Conservation (phyloP, 2,888 invertebrate species). For the Phoronis australis region DNA sequence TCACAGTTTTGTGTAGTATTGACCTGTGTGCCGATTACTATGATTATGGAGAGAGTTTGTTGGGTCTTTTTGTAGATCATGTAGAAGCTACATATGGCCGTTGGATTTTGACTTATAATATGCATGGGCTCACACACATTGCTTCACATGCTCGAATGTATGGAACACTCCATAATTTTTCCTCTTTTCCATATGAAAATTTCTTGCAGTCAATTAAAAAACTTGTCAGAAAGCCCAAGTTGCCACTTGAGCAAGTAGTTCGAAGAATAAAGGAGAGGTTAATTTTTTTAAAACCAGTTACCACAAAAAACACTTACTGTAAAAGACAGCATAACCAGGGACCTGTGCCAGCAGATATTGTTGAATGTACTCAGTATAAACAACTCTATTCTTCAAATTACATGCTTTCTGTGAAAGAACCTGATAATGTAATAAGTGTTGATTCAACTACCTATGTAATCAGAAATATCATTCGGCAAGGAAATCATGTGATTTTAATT, state of each 20-base stretch:
- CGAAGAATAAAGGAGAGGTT: background rate
- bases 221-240: background rate
- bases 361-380: background rate
- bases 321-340: background rate
- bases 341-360: background rate
- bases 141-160: background rate
- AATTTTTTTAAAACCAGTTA: background rate
- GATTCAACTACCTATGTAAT: background rate
- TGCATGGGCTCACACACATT: background rate
- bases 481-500: background rate
- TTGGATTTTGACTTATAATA: conserved; percentile 7
- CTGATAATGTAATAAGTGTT: background rate
- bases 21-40: conserved; percentile 2
- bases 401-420: background rate
- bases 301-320: background rate
- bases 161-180: background rate
- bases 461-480: background rate
- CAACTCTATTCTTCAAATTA: background rate
- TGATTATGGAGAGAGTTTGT: conserved; percentile 13
- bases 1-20: conserved; percentile 17
- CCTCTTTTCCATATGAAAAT: background rate
- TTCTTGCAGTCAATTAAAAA: background rate
- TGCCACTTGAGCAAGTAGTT: background rate
- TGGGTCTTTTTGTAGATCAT: conserved; percentile 16
- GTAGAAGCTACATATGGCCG: conserved; percentile 13